A percentile compares a stretch with the other conserved stretches of the same genome.
Conservation (phyloP, 2,797 vertebrate genomes). For the Epinephelus malabaricus region DNA sequence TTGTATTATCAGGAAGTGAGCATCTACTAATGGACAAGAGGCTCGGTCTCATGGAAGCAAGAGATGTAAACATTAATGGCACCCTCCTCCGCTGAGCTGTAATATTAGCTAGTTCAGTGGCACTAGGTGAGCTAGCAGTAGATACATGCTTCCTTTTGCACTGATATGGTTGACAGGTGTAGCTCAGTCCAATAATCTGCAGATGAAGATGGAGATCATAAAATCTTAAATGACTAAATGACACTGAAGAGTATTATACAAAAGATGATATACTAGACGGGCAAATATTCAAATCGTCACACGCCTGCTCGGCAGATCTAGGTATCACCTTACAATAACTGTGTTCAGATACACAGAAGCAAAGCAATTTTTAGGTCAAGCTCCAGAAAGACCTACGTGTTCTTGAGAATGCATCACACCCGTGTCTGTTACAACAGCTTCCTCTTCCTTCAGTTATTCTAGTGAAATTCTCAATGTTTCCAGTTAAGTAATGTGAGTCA, state of each 20-base stretch:
- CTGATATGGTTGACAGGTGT: no score
- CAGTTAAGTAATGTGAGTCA: not conserved
- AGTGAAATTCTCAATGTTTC: not conserved
- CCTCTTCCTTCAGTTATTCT: not conserved
- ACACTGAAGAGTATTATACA: not conserved
- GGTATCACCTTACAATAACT: not conserved
- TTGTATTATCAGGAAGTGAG: no score
- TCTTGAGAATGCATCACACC: not conserved
- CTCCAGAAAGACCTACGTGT: not conserved
- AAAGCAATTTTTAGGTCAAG: not conserved
- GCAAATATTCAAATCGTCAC: not conserved
- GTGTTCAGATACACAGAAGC: not conserved
- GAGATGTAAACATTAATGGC: no score
- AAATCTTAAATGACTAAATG: not conserved
- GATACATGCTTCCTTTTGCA: no score
- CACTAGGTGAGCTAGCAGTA: no score
- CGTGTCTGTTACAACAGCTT: not conserved
- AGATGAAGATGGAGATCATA: not conserved
- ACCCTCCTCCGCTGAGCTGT: no score
- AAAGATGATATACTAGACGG: not conserved
- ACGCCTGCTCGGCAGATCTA: not conserved
- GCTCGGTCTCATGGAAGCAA: no score
- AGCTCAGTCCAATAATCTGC: not conserved
- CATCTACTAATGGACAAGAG: no score
- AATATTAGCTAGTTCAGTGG: no score